These are phyloP conservation scores for Tetheella fluctuosa DNA, from an alignment of 2,888 invertebrate genomes.

Conservation along the genomic window DNA sequence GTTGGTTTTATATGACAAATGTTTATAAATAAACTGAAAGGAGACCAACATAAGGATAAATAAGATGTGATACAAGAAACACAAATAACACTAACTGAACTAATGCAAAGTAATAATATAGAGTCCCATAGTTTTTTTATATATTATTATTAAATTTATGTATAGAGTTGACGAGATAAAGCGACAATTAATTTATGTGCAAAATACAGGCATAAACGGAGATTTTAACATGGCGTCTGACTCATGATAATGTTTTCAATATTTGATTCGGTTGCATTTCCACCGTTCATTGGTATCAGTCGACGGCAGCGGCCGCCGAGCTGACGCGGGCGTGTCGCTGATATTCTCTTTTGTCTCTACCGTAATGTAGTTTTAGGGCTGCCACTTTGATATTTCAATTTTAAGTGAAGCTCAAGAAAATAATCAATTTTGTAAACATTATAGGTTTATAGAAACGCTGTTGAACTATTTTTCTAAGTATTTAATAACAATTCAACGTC, in stretches of 20 bases:
- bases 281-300: slow-evolving; percentile 49
- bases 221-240: slow-evolving; percentile 14
- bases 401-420: background rate
- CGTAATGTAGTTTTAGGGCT: slow-evolving; percentile 44
- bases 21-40: background rate
- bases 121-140: too few relatives aligned
- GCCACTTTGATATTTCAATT: slow-evolving; percentile 12
- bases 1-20: background rate
- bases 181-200: background rate
- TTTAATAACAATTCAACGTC: slow-evolving; percentile 29
- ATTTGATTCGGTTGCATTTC: slow-evolving; percentile 51
- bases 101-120: background rate
- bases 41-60: background rate
- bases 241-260: slow-evolving; percentile 34
- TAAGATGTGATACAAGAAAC: background rate
- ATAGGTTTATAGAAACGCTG: background rate
- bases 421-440: background rate
- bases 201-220: background rate
- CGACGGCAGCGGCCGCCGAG: slow-evolving; percentile 28
- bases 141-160: background rate
- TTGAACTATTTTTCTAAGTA: slow-evolving; percentile 32
- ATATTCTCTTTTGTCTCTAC: slow-evolving; percentile 52
- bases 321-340: slow-evolving; percentile 33
- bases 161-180: background rate
- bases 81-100: background rate